Base-by-base conservation (phyloP, 2,888 invertebrate genomes). In the Prionchulus punctatus region DNA sequence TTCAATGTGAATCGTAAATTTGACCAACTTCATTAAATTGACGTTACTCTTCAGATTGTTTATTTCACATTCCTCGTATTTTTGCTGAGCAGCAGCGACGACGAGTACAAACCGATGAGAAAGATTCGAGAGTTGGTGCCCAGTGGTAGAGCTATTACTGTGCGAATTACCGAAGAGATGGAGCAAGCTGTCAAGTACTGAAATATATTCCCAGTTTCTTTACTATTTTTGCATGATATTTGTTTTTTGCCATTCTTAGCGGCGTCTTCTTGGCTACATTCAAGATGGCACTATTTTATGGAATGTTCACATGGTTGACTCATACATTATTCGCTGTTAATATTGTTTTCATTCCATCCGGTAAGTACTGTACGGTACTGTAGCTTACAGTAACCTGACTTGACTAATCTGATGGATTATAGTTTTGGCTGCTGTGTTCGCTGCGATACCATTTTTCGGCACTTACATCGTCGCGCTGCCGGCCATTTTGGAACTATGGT, bases 1-100 rank as follows among this genome's bases (percentile, higher is more conserved):
- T 36, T 12, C 18, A 12, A 36, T 12, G 7, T 36, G 36, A 36
- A 36, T 12, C 21, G 30, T 18, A 21, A 30, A 30, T 18, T 18
- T 51, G 30, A 31, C 18, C 7, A 43, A 51, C 15, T 51, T 4
- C 23, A 51, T 51, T 25, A 52, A n/a, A 2, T 55, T 56, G 26
- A 57, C 55, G 12, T 30, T n/a, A 31, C 7, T 3, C 27, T 43
- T 56, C 70, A 91, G 91, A 82, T 91, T 61, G 87, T 94, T 27
- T 94, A 94, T 74, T 81, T 92, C 69, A 92, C 92, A 1, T 88
- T 92, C 0, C 75, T 94, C 2, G 92, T 92, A 75, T 94, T 94
- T 73, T 77, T 96, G 55, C 76, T 96, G 60, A 86, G 85, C 62
- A 85, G 86, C 3, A 86, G 86, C 69, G 81, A 81, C 57, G 79